These are phyloP conservation scores for Hemibagrus wyckioides DNA, from an alignment of 2,113 vertebrate genomes.

Conservation along the genomic window DNA sequence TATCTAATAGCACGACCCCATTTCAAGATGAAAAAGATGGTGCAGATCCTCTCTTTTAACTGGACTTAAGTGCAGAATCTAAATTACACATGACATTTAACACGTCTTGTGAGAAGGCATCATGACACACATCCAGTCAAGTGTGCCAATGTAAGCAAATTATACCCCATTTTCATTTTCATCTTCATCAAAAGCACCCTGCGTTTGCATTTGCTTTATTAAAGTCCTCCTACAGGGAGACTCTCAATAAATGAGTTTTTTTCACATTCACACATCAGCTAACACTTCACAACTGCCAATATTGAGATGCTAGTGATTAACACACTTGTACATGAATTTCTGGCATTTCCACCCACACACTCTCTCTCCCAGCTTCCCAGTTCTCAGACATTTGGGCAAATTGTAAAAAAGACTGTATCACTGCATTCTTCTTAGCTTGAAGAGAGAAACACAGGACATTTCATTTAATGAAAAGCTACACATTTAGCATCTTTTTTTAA, in stretches of 20 bases:
- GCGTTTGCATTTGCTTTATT: neutral
- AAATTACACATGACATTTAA: neutral
- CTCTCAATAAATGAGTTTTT: slow-evolving; percentile 30
- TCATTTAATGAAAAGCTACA: neutral
- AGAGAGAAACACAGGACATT: neutral
- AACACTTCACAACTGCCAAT: slow-evolving; percentile 7
- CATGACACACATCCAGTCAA: neutral
- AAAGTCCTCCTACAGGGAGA: slow-evolving; percentile 17
- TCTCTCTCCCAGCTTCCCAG: neutral
- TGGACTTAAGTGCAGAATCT: neutral
- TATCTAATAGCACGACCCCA: neutral
- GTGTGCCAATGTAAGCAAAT: neutral
- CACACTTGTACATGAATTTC: neutral
- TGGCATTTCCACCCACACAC: slow-evolving; percentile 17
- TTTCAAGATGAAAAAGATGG: neutral
- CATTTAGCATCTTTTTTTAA: neutral
- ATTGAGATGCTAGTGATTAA: slow-evolving; percentile 40
- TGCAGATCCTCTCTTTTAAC: neutral
- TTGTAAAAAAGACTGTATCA: neutral
- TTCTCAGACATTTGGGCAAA: slow-evolving; percentile 10
- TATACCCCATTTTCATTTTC: slow-evolving; percentile 12
- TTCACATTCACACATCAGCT: slow-evolving; percentile 17
- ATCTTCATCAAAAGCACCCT: neutral
- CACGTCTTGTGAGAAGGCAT: neutral
- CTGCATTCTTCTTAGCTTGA: neutral